A percentile compares a stretch with the other conserved stretches of the same genome.
phyloP scores from a whole-genome alignment of 2,888 invertebrate species.

The Diarsia dahlii region DNA sequence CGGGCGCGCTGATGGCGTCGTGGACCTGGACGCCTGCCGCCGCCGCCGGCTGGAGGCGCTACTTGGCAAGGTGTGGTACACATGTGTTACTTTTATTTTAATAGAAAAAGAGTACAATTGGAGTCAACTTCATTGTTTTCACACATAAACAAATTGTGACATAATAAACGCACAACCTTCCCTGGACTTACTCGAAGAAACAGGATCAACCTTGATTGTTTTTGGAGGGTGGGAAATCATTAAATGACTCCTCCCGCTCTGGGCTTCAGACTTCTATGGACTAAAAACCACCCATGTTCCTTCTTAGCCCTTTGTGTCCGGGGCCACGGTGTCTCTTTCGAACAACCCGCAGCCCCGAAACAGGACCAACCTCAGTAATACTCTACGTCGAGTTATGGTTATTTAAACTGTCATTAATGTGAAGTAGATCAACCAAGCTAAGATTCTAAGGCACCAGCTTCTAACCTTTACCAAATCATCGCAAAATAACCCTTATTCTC shows the following conservation, averaged over 20 bases:
- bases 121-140: too few relatives aligned
- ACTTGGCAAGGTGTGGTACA: slow-evolving; percentile 93
- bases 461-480: background rate
- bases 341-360: too few relatives aligned
- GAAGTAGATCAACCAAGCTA: background rate
- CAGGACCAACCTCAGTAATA: background rate
- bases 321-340: too few relatives aligned
- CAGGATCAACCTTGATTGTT: background rate
- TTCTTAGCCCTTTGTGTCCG: too few relatives aligned
- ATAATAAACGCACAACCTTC: too few relatives aligned
- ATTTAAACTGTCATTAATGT: background rate
- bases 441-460: background rate
- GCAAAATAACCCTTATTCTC: slow-evolving; percentile 20
- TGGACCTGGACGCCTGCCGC: slow-evolving; percentile 98
- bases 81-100: slow-evolving; percentile 6
- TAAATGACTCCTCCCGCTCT: too few relatives aligned
- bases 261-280: too few relatives aligned
- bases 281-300: too few relatives aligned
- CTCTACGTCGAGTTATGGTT: background rate
- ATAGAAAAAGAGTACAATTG: background rate
- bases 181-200: too few relatives aligned
- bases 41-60: slow-evolving; percentile 96
- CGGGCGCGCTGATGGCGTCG: slow-evolving; percentile 97
- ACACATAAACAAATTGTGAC: too few relatives aligned
- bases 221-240: too few relatives aligned